Base-by-base conservation (phyloP, 2,888 invertebrate genomes). In the Lasioglossum pauxillum region DNA sequence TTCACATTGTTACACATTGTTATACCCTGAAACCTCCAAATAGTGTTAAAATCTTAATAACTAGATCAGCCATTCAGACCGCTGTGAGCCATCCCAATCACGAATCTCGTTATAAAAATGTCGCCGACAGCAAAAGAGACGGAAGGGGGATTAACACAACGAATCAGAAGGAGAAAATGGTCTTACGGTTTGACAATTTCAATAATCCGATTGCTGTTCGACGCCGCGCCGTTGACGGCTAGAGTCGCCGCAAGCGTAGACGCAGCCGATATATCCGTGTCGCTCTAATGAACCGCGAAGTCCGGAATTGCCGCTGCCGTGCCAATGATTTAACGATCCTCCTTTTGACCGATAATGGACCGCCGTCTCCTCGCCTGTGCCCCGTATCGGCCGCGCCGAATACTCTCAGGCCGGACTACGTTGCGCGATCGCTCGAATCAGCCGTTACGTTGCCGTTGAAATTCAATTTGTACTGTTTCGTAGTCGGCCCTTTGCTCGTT, bases 381-480 rank as follows among this genome's bases (percentile, higher is more conserved):
- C 38, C 71, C 12, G 53, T n/a, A 3, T n/a, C 38, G 35, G 8
- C 38, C n/a, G 4, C 12, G 14, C 71, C 41, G 71, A 41, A 71
- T 4, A 38, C 75, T 73, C 73, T 53, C 69, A 27, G 67, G 49
- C 76, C 46, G 79, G 82, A 78, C 72, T 31, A 4, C 10, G 83
- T 78, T 79, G 67, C 79, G 87, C 88, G 91, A 91, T 91, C 88
- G 88, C 84, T 91, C 84, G 91, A 92, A 92, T 93, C 92, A 92
- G 88, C 92, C 86, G 83, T 83, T 87, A 90, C 83, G 89, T 91
- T 90, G 85, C 89, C 84, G 90, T 86, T 82, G 90, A 91, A 93
- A 93, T 93, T 93, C 92, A 92, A 93, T 93, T 92, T 92, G 90
- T 91, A 90, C 87, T 88, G 86, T 88, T 90, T 91, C 90, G 88